Conservation (phyloP, 2,797 vertebrate species). For the Leuciscus waleckii region DNA sequence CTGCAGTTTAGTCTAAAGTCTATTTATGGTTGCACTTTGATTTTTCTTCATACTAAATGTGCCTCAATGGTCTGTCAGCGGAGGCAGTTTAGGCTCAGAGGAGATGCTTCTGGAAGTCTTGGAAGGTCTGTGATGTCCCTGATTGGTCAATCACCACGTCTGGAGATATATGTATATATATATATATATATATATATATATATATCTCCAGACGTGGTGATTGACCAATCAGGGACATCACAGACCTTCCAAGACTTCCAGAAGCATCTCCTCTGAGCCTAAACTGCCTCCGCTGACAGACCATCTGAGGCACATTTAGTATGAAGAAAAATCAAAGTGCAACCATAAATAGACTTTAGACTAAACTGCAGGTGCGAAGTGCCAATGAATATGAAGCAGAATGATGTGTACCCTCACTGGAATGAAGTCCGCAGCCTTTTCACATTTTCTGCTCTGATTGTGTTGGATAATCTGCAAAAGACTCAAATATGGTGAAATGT, state of each 20-base stretch:
- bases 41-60: background rate
- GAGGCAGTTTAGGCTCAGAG: background rate
- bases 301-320: background rate
- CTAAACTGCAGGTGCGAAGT: background rate
- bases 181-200: no score
- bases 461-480: background rate
- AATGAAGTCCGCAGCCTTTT: background rate
- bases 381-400: slow-evolving; percentile 2
- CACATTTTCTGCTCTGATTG: slow-evolving; percentile 29
- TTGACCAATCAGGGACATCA: background rate
- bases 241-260: slow-evolving; percentile 2
- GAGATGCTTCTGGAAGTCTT: background rate
- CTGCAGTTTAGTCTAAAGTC: slow-evolving; percentile 3
- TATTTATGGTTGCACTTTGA: slow-evolving; percentile 18
- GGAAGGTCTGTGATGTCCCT: slow-evolving; percentile 9
- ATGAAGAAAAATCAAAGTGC: background rate
- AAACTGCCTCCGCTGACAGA: background rate
- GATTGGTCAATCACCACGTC: background rate
- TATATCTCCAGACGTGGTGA: background rate
- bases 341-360: slow-evolving; percentile 14
- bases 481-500: background rate
- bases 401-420: background rate
- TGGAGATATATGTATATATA: background rate
- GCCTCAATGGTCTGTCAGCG: background rate
- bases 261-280: background rate